Evolutionary conservation across 2,888 invertebrate species (phyloP).

Genomic region (Xestoiulus laeticollis): DNA sequence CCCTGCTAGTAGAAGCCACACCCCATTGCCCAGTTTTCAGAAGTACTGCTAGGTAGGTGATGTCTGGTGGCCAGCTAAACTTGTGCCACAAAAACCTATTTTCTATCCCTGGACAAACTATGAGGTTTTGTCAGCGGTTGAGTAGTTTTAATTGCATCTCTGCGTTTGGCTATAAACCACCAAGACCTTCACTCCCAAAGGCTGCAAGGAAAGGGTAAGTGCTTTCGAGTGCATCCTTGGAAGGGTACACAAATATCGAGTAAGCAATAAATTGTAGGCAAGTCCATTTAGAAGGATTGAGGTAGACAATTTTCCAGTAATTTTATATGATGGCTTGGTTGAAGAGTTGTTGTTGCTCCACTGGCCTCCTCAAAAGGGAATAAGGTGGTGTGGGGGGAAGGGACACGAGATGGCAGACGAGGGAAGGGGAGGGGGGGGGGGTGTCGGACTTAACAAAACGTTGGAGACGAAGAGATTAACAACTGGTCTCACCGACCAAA

Average conservation of each 20-base stretch:
- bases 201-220: background rate
- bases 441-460: background rate
- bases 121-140: slow-evolving; percentile 2
- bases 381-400: background rate
- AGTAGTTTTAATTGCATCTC: slow-evolving; percentile 27
- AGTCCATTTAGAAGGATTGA: slow-evolving; percentile 21
- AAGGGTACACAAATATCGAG: slow-evolving; percentile 2
- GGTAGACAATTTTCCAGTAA: background rate
- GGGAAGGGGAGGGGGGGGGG: background rate
- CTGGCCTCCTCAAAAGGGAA: slow-evolving; percentile 28
- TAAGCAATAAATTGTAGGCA: slow-evolving; percentile 12
- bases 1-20: background rate
- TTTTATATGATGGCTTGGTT: background rate
- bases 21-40: background rate
- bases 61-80: slow-evolving; percentile 5
- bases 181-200: slow-evolving; percentile 5
- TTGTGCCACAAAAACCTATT: slow-evolving; percentile 34
- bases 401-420: background rate
- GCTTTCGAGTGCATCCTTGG: slow-evolving; percentile 4
- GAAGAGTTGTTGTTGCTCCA: background rate
- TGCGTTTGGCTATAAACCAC: background rate
- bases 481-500: slow-evolving; percentile 33
- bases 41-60: background rate
- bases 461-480: background rate
- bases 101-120: slow-evolving; percentile 27